Base-by-base conservation (phyloP, 2,888 invertebrate genomes). In the Drosophila putrida region DNA sequence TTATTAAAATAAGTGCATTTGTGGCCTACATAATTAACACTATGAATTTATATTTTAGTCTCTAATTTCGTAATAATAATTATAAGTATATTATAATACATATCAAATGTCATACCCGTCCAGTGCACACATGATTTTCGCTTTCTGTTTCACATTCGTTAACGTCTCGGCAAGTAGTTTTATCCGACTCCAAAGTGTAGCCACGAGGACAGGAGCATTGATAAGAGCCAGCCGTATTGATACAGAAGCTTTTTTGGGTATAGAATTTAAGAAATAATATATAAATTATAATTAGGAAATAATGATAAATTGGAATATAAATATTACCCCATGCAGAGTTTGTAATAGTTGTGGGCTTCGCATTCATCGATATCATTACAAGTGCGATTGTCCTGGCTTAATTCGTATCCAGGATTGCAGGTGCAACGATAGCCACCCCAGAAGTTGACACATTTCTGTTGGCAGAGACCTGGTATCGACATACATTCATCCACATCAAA, bases 361-460 rank as follows among this genome's bases (percentile, higher is more conserved):
- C 98, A 98, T 91, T 98, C 98, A 90, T 98, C 96, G 11, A 98
- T 94, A 89, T 98, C 98, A 49, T 94, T 86, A 63, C 93, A 93
- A 1, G 92, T 92, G 5, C 92, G 85, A 77, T 92, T 92, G 65
- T 96, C 96, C 82, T 97, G 96, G 49, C 95, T 95, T 1, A 99
- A 93, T 15, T 95, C 94, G 92, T 96, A 99, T 0, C 99, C 99
- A 0, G 94, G 93, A 55, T 96, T 95, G 89, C 99, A 99, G 6
- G 95, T 94, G 91, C 99, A 99, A 54, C 96, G 94, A 92, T 96
- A 98, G 0, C 97, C 95, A 0, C 99, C 99, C 95, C 97, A 97
- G 0, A 96, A 95, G 91, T 99, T 99, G 64, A 96, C 94, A 90
- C 99, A 99, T 35, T 94, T 94, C 75, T 99, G 99, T 85, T 97